Base-by-base conservation (phyloP, 2,888 invertebrate genomes). In the Cheilosia soror region DNA sequence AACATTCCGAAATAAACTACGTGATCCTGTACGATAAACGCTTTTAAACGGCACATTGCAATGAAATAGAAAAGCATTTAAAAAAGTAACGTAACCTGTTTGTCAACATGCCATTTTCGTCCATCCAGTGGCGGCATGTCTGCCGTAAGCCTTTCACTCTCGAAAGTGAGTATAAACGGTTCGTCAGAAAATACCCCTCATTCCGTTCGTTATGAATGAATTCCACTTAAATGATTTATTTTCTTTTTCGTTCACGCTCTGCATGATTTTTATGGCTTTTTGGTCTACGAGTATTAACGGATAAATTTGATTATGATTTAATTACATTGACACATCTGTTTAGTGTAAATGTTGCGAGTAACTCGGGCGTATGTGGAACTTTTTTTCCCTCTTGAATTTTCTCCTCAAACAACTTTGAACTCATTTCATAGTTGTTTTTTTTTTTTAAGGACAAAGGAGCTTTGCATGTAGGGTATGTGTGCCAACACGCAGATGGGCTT, bases 101-200 rank as follows among this genome's bases (percentile, higher is more conserved):
- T 66, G 82, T 68, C 82, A 78, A 78, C 82, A 78, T 78, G 78
- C 78, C 60, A 73, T 83, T 83, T 20, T 78, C 82, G 71, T 82
- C 42, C 33, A 37, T 53, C 66, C 44, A 66, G 27, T 42, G 47
- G 27, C 47, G 47, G 47, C 20, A 33, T 37, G 4, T 60, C n/a
- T 62, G 68, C 65, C 69, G 69, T 69, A 65, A 82, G 65, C 60
- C 82, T 83, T 83, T 83, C 82, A 83, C 82, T 83, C 78, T 77
- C 31, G 51, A 66, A 42, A 73, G 47, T 73, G 63, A 73, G 55
- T 37, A 37, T 63, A 73, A 73, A 57, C 63, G 73, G 44, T 57
- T 47, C 55, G 63, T 63, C 33, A 25, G 55, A 42, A 55, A 47
- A 63, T 33, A 1, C 15, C 42, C 42, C n/a, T 27, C 40, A 7